Base-by-base conservation (phyloP, 2,797 vertebrate species). In the Acipenser oxyrinchus region DNA sequence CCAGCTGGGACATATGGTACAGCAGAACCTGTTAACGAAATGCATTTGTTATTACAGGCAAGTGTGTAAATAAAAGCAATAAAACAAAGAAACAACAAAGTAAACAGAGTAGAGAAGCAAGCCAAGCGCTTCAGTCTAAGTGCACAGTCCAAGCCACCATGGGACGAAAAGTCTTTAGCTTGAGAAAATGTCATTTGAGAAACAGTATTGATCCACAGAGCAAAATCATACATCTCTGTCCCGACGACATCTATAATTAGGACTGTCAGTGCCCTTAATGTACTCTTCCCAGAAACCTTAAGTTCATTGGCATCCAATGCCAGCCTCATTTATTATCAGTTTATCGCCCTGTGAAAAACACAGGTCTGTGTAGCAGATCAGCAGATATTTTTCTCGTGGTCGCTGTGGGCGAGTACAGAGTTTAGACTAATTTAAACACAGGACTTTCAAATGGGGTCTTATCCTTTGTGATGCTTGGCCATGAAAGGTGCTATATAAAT, bases 241-340 rank as follows among this genome's bases (percentile, higher is more conserved):
- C 49, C 64, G 23, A 55, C 60, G 18, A 63, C 48, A 70, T 64
- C 66, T 71, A 67, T 73, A 73, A 73, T 73, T 73, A 73, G 69
- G 72, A 8, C 59, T 64, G 69, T 70, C 66, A 70, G 70, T 67
- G 66, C 67, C 51, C 69, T 68, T 71, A 71, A 76, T 71, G 68
- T 75, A 77, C 71, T 73, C 15, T 71, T 80, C 68, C 76, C 66
- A 77, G 75, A 78, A 82, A 76, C 81, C 76, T 76, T 72, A 81
- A 83, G 84, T 82, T 81, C 76, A 70, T 69, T 68, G 70, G 57
- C 70, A 73, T 60, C 55, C 58, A 51, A 63, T 63, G 72, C 70
- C 66, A 71, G 68, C 53, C 60, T 63, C 66, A 65, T 71, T 71
- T 66, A 73, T 71, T 70, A 73, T 66, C 69, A 68, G 69, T 62